phyloP scores from a whole-genome alignment of 2,113 vertebrate genomes.

The Nipponia nippon region DNA sequence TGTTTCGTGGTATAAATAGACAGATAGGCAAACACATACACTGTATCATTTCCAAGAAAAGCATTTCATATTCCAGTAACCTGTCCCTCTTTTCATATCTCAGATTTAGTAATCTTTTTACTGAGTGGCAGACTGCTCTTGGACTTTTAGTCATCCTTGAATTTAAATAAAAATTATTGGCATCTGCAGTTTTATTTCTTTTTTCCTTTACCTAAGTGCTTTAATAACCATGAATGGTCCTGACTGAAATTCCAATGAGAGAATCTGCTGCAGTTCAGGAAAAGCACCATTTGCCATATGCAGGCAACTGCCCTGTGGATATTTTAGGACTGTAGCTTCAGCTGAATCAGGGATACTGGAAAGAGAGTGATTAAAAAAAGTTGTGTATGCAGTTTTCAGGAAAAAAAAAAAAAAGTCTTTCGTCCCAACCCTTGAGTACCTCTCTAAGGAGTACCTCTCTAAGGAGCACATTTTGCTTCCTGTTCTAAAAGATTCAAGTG shows the following conservation, averaged over 20 bases:
- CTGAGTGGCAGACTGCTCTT: neutral
- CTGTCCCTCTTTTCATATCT: slow-evolving; percentile 9
- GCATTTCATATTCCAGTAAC: slow-evolving; percentile 30
- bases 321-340: neutral
- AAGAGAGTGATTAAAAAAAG: neutral
- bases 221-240: neutral
- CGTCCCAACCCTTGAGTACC: neutral
- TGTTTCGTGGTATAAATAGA: slow-evolving; percentile 60
- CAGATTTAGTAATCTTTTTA: neutral
- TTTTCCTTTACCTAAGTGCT: neutral
- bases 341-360: neutral
- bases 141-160: neutral
- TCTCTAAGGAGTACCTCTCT: neutral
- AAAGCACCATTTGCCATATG: neutral
- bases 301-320: neutral
- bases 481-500: neutral
- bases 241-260: neutral
- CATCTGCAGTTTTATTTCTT: neutral
- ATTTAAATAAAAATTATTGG: slow-evolving; percentile 37
- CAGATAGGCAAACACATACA: slow-evolving; percentile 10
- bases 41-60: slow-evolving; percentile 52
- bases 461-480: neutral
- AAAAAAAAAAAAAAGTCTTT: neutral
- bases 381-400: neutral
- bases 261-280: neutral